Evolutionary conservation across 2,888 invertebrate species (phyloP), one percentile per base, ranked within the genome.

Genomic region (Smittia aterrima): DNA sequence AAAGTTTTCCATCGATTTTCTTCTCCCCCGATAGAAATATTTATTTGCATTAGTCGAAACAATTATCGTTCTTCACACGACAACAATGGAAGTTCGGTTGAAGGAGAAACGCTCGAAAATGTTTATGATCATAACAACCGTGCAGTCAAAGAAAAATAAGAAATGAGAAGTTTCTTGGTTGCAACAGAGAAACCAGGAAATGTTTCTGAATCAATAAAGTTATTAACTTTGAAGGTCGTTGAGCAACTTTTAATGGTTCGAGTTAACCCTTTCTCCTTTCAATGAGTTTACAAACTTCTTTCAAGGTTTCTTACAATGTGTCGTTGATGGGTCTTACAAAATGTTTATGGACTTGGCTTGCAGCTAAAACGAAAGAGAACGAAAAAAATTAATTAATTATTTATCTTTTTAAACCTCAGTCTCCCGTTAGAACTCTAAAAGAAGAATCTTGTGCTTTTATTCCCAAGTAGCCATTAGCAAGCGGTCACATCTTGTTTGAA

Each of bases 401-500:
- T n/a, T n/a, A n/a, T n/a, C n/a, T n/a, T n/a, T n/a, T n/a, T n/a
- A n/a, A n/a, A n/a, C n/a, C n/a, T n/a, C n/a, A n/a, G n/a, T n/a
- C n/a, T n/a, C n/a, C n/a, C n/a, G n/a, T n/a, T n/a, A n/a, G n/a
- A n/a, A n/a, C n/a, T n/a, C n/a, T n/a, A n/a, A n/a, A n/a, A n/a
- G n/a, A n/a, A n/a, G n/a, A n/a, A n/a, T n/a, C n/a, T n/a, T n/a
- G n/a, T n/a, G n/a, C n/a, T n/a, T n/a, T n/a, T n/a, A n/a, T n/a
- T n/a, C n/a, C n/a, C n/a, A n/a, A n/a, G n/a, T n/a, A n/a, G n/a
- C n/a, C 58, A 68, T 68, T 68, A 47, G 47, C 25, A 68, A 68
- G 24, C 24, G n/a, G 68, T 47, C 68, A 68, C 68, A 68, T 68
- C 22, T 68, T 68, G 68, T 47, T 22, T 41, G 38, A 66, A 66